Evolutionary conservation across 2,797 vertebrate genomes (phyloP).

Genomic region (Microctenopoma steveboyesi): DNA sequence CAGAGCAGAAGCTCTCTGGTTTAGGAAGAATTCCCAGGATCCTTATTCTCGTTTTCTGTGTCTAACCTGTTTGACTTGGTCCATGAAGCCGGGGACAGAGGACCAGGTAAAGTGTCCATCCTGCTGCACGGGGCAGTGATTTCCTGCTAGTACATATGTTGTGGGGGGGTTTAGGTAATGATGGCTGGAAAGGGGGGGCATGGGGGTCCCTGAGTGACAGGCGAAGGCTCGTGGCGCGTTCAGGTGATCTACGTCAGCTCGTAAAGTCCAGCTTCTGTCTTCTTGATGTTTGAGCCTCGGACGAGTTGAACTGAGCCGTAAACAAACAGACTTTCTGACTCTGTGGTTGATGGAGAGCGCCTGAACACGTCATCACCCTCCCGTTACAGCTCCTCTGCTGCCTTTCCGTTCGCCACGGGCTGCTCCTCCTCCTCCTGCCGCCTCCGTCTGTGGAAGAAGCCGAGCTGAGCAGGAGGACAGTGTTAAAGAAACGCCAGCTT

Average conservation of each 20-base stretch:
- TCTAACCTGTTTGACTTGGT: too few species aligned
- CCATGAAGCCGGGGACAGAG: too few species aligned
- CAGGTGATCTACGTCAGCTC: conserved; percentile 16
- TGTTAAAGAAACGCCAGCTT: not conserved
- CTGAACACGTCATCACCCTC: not conserved
- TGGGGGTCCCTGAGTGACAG: conserved; percentile 74
- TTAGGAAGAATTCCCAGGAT: too few species aligned
- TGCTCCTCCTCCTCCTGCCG: conserved; percentile 75
- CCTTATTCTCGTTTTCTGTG: too few species aligned
- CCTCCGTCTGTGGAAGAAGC: conserved; percentile 90
- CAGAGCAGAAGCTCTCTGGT: too few species aligned
- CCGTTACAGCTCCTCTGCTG: conserved; percentile 78
- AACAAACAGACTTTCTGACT: not conserved
- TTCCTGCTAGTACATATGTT: too few species aligned
- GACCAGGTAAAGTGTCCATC: too few species aligned
- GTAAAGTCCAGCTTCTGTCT: not conserved
- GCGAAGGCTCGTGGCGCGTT: conserved; percentile 31
- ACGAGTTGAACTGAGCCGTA: too few species aligned
- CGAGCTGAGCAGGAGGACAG: conserved; percentile 82
- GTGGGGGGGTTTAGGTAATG: too few species aligned
- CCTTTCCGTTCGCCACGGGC: conserved; percentile 76
- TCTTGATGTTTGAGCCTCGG: not conserved
- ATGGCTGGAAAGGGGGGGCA: not conserved
- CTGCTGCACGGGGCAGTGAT: too few species aligned
- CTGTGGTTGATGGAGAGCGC: not conserved